Conservation (phyloP, 2,797 vertebrate genomes). For the Aplochiton taeniatus region DNA sequence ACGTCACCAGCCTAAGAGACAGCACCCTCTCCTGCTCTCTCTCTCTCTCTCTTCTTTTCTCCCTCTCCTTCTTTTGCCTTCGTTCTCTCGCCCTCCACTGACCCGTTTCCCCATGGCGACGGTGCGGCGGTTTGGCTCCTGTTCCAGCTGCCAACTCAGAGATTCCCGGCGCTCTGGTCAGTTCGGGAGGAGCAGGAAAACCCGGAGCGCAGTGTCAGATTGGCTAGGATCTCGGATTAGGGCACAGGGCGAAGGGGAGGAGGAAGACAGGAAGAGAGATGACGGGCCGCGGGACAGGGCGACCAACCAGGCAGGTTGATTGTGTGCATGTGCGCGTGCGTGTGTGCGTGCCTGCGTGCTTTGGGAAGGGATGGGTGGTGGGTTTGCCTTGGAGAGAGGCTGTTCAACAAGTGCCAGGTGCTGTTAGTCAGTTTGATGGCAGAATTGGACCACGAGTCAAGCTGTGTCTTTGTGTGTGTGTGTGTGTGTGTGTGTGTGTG, state of each 20-base stretch:
- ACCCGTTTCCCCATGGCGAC: constrained; percentile 62
- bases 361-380: background rate
- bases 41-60: background rate
- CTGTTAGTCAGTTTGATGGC: no score
- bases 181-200: constrained; percentile 46
- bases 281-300: constrained; percentile 9
- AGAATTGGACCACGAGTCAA: no score
- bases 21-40: background rate
- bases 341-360: background rate
- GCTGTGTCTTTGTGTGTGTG: background rate
- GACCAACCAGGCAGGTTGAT: constrained; percentile 59
- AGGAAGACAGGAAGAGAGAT: constrained; percentile 37
- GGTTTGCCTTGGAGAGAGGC: background rate
- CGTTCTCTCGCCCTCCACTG: constrained; percentile 19
- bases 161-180: constrained; percentile 43
- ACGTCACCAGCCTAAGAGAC: background rate
- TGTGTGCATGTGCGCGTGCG: constrained; percentile 11
- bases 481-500: constrained; percentile 1
- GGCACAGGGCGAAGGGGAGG: constrained; percentile 57
- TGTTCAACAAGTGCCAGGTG: no score
- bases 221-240: constrained; percentile 70
- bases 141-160: constrained; percentile 69
- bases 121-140: constrained; percentile 66
- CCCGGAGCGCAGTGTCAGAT: constrained; percentile 47
- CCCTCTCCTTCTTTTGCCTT: constrained; percentile 5